Evolutionary conservation across 2,888 invertebrate genomes (phyloP), one percentile per base, ranked within the genome.

Genomic region (Drosophila barbarae): DNA sequence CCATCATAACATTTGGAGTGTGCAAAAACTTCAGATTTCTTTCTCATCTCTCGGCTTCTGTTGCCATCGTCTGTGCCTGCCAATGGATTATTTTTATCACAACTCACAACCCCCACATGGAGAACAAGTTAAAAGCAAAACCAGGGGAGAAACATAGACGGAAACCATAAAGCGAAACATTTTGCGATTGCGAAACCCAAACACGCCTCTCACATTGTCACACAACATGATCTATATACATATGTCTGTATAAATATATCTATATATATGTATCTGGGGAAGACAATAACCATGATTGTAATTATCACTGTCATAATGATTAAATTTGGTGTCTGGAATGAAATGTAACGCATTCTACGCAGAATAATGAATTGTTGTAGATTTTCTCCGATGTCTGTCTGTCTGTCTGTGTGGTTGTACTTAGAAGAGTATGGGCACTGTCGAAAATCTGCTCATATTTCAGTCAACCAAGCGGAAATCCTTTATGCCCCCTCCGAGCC

Each of bases 381-480:
- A 15, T 34, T 34, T 46, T 12, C 9, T 28, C 9, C 28, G 1
- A 23, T 21, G 21, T 3, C 30, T 3, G 30, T 32, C 12, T 26
- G n/a, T 15, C 12, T 26, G n/a, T 15, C 23, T 26, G 13, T 18
- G 35, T 41, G 55, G 18, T 13, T 64, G 54, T 50, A 30, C 26
- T 26, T 26, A 26, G 26, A 54, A 49, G 15, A 49, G 54, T 41
- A 58, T 30, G 9, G 69, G 65, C 59, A 74, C 58, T 74, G 73
- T 69, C 75, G 64, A 61, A 73, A 81, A 75, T 75, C 72, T 75
- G 71, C 85, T 81, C 85, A 81, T 81, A 81, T 85, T 81, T 84
- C 85, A 85, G 69, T 75, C 81, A 85, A 61, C 81, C 72, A 84
- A 81, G 84, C 85, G 81, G 85, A 81, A 81, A 81, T 81, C 85